Evolutionary conservation across 2,113 vertebrate genomes (phyloP), one percentile per base, ranked within the genome.

Genomic region (Sus scrofa): DNA sequence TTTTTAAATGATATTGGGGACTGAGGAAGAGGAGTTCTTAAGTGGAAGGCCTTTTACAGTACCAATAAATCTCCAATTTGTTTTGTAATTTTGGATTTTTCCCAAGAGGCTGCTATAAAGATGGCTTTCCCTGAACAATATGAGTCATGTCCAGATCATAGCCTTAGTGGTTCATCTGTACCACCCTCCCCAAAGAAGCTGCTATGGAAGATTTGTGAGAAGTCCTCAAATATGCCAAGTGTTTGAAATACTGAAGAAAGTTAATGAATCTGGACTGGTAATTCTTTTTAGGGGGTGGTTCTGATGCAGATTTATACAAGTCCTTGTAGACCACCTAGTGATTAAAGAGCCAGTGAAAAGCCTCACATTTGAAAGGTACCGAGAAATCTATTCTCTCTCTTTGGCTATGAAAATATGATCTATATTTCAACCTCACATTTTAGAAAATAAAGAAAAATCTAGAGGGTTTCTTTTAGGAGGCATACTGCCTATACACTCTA

Each of bases 331-430:
- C 30, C 52, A 44, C 22, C 54, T 70, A n/a, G 26, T n/a, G 32
- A 95, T 75, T 62, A 74, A 95, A 79, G 67, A 86, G 34, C 58
- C 54, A 44, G 2, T 39, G 65, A 74, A 95, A 93, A 85, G 30
- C 16, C 30, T 87, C 65, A 12, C 15, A 18, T 79, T 32, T 84
- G 8, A 95, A 89, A 75, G 30, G 3, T 81, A 90, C 32, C 74
- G 37, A 26, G 56, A 84, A 85, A 18, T 52, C 16, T 58, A 71
- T 81, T 75, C 20, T 78, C 32, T 52, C 8, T 89, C 7, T 88
- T 70, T 93, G 60, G 19, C 60, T 54, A 3, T 86, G 79, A 58
- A 85, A 93, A 71, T 62, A 62, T 37, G 79, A 52, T 89, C 26
- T 84, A 20, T 86, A 50, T 62, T 62, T 91, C 52, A 95, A 65